A percentile compares a stretch with the other conserved stretches of the same genome.
These are phyloP conservation scores for Sorex maritimensis DNA, from an alignment of 2,797 vertebrate genomes.

Conservation along the genomic window DNA sequence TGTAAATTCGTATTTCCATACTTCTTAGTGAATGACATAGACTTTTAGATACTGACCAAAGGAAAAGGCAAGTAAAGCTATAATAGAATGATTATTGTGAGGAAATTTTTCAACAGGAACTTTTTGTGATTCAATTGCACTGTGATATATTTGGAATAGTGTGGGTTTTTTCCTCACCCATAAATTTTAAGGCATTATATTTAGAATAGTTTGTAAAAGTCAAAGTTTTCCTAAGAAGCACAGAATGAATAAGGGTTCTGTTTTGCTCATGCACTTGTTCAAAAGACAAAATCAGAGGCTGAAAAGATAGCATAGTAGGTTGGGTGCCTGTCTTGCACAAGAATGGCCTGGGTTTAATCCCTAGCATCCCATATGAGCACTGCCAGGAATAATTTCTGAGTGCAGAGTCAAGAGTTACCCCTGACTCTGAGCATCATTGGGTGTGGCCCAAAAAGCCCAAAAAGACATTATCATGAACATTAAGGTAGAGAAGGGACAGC, in stretches of 20 bases:
- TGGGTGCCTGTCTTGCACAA: too few relatives aligned
- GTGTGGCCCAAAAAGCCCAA: too few relatives aligned
- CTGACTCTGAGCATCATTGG: too few relatives aligned
- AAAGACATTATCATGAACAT: not conserved
- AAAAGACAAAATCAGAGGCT: not conserved
- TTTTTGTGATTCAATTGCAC: conserved; percentile 17
- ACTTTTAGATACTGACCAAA: not conserved
- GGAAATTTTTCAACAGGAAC: not conserved
- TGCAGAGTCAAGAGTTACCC: too few relatives aligned
- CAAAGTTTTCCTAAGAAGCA: not conserved
- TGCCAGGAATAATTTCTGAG: too few relatives aligned
- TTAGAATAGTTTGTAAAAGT: conserved; percentile 23
- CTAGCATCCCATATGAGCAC: too few relatives aligned
- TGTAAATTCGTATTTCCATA: conserved; percentile 1
- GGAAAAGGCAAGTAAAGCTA: conserved; percentile 29
- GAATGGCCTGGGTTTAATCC: too few relatives aligned
- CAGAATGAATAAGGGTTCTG: conserved; percentile 3
- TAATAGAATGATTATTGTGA: conserved; percentile 18
- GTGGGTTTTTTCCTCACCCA: too few relatives aligned
- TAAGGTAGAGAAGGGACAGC: not conserved
- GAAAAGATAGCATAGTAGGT: too few relatives aligned
- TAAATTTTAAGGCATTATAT: not conserved
- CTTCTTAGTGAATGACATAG: conserved; percentile 30
- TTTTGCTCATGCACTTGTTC: conserved; percentile 27
- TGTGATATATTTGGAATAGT: conserved; percentile 27